Percentiles rank a stretch among this genome's conserved stretches.
phyloP scores from a whole-genome alignment of 1,140 invertebrate genomes.

The Procambarus virginalis region DNA sequence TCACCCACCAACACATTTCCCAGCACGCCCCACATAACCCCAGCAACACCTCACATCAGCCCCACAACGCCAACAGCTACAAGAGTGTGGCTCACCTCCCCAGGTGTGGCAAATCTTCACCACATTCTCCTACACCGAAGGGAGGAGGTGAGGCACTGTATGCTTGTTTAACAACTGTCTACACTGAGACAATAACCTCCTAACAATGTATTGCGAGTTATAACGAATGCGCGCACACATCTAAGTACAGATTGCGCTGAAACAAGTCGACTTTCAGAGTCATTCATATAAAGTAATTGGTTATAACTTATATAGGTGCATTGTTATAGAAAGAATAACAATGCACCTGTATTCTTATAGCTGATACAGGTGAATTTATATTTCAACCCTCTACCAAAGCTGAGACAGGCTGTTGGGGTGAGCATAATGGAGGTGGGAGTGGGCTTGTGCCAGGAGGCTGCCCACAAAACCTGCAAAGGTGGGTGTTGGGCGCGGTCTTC shows the following conservation, averaged over 20 bases:
- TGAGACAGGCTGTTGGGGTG: slow-evolving; percentile 20
- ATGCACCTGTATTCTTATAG: too few species aligned
- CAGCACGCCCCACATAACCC: neutral
- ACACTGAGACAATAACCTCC: too few species aligned
- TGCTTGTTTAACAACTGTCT: too few species aligned
- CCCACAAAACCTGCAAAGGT: neutral
- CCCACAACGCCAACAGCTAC: neutral
- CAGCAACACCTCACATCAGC: neutral
- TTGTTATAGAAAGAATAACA: too few species aligned
- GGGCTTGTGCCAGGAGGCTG: slow-evolving; percentile 5
- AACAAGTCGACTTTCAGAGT: too few species aligned
- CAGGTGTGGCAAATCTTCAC: slow-evolving; percentile 8
- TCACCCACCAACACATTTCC: neutral
- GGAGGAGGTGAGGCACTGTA: slow-evolving; percentile 12
- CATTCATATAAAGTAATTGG: too few species aligned
- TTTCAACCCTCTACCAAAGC: neutral
- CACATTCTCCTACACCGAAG: slow-evolving; percentile 29
- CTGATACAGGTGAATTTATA: too few species aligned
- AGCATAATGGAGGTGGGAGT: slow-evolving; percentile 3
- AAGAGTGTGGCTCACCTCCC: slow-evolving; percentile 27
- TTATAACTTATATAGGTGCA: too few species aligned
- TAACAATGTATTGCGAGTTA: too few species aligned
- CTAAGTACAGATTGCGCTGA: too few species aligned
- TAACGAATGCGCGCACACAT: too few species aligned
- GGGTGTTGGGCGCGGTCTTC: slow-evolving; percentile 9